Evolutionary conservation across 2,888 invertebrate genomes (phyloP).

Genomic region (Cephalotes varians): DNA sequence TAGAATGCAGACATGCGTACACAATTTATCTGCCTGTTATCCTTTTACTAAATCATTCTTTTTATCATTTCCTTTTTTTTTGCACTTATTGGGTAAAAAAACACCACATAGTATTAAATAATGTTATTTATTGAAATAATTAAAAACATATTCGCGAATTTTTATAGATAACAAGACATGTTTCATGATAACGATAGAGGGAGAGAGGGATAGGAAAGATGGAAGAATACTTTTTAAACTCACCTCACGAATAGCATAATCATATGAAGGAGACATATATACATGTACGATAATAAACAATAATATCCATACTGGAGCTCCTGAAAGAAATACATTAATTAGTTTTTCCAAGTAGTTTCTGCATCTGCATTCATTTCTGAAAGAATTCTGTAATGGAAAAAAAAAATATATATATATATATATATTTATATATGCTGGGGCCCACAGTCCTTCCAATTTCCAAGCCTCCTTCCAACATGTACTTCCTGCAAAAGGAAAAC

Average conservation of each 20-base stretch:
- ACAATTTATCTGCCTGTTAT: not conserved
- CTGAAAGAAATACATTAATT: slow-evolving; percentile 61
- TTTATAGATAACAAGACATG: slow-evolving; percentile 68
- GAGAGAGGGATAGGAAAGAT: slow-evolving; percentile 69
- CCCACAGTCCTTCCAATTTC: not conserved
- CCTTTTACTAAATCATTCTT: not conserved
- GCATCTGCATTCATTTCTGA: not conserved
- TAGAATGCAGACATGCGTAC: not conserved
- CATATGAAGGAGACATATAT: slow-evolving; percentile 59
- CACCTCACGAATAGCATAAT: slow-evolving; percentile 76
- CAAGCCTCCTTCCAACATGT: not conserved
- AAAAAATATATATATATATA: not conserved
- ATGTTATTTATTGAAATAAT: slow-evolving; percentile 76
- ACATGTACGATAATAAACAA: slow-evolving; percentile 64
- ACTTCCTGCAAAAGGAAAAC: slow-evolving; percentile 62
- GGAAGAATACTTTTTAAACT: slow-evolving; percentile 68
- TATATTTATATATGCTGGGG: slow-evolving; percentile 18
- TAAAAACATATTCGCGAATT: slow-evolving; percentile 71
- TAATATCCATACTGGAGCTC: slow-evolving; percentile 27
- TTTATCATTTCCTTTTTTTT: not conserved
- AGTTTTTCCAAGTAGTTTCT: slow-evolving; percentile 18
- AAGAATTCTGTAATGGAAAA: slow-evolving; percentile 57
- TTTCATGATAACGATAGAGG: slow-evolving; percentile 66
- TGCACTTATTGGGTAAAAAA: slow-evolving; percentile 64
- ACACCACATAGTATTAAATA: slow-evolving; percentile 67